Evolutionary conservation across 2,797 vertebrate genomes (phyloP).

Genomic region (Synaphobranchus kaupii): DNA sequence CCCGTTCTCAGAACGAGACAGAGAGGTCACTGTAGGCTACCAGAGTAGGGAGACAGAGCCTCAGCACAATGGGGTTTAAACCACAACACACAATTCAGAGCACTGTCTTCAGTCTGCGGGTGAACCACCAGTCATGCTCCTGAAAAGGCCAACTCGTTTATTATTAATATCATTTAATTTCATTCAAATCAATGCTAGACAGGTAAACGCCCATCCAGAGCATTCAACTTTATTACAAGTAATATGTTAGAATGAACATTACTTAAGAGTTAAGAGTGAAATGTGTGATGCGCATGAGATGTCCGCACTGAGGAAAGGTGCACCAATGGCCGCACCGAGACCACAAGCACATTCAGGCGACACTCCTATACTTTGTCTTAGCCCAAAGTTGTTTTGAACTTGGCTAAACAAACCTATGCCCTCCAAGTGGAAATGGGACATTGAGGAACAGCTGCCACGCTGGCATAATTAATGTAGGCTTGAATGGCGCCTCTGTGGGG

Average conservation of each 20-base stretch:
- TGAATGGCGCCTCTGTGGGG: conserved; percentile 28
- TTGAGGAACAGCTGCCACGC: conserved; percentile 33
- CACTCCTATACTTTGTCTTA: not conserved
- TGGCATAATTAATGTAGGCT: conserved; percentile 41
- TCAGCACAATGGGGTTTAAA: not conserved
- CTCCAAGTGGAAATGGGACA: conserved; percentile 31
- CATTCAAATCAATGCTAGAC: not conserved
- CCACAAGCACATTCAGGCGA: not conserved
- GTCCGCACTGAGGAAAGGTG: not conserved
- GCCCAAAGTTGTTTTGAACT: not conserved
- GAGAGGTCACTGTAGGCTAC: not conserved
- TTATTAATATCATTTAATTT: not conserved
- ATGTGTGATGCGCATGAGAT: not conserved
- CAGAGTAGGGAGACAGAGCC: not conserved
- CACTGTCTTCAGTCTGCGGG: not conserved
- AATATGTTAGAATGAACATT: too few species aligned
- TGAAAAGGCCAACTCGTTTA: not conserved
- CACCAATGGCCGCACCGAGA: not conserved
- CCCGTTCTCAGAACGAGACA: not conserved
- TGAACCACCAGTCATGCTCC: not conserved
- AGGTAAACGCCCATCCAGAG: not conserved
- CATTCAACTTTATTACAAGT: not conserved
- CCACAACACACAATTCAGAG: not conserved
- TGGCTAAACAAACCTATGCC: conserved; percentile 17
- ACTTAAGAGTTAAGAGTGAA: not conserved